phyloP scores from a whole-genome alignment of 2,113 vertebrate genomes.

The Himantopus leucocephalus region DNA sequence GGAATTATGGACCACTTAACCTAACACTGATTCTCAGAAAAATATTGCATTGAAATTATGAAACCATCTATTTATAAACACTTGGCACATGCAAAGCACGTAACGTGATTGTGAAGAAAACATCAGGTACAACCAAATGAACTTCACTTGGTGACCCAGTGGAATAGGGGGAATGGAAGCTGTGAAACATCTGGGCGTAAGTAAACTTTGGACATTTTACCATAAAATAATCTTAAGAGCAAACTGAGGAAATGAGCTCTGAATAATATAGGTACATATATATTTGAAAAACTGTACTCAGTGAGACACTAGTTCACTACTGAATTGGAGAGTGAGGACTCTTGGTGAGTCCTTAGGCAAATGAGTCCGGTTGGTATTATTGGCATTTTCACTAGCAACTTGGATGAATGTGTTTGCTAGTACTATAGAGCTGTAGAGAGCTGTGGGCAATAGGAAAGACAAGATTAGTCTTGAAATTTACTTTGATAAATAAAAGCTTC shows the following conservation, averaged over 20 bases:
- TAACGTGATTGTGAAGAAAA: neutral
- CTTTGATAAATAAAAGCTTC: neutral
- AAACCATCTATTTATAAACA: neutral
- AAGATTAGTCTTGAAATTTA: neutral
- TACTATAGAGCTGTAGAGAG: neutral
- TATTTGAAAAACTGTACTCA: neutral
- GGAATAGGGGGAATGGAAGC: accelerated
- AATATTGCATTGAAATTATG: neutral
- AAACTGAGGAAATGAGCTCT: neutral
- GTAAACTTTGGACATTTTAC: neutral
- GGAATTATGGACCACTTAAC: neutral
- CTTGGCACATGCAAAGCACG: neutral
- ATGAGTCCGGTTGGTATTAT: accelerated
- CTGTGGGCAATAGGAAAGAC: neutral
- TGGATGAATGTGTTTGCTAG: neutral
- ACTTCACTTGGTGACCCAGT: neutral
- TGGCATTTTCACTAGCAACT: neutral
- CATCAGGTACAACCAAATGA: neutral
- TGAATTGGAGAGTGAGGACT: neutral
- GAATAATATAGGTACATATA: neutral
- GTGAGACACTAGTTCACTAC: neutral
- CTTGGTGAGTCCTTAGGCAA: neutral
- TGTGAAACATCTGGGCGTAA: neutral
- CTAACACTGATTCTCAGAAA: neutral
- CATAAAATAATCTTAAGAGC: neutral